These are phyloP conservation scores for Drosophila truncata DNA, from an alignment of 1,140 invertebrate species.

Conservation along the genomic window DNA sequence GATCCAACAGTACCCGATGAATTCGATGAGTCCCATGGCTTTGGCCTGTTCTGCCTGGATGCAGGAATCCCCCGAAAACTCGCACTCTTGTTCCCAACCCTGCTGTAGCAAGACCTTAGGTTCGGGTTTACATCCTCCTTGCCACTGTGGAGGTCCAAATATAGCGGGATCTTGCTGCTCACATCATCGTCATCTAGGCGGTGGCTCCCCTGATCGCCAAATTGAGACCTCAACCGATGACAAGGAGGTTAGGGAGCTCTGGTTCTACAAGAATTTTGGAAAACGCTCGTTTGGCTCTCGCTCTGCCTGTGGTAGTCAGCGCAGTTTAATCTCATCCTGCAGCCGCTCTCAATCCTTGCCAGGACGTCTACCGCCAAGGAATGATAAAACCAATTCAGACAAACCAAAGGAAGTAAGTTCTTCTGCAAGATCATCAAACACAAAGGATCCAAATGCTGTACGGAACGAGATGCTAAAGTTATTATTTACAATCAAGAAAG, in stretches of 20 bases:
- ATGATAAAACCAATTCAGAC: background rate
- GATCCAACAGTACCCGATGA: background rate
- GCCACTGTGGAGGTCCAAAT: background rate
- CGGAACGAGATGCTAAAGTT: slow-evolving; percentile 31
- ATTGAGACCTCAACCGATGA: background rate
- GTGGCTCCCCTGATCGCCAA: background rate
- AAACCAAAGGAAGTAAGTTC: background rate
- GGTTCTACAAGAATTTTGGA: background rate
- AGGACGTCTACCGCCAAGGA: background rate
- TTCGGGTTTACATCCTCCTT: background rate
- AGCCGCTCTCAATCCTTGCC: slow-evolving; percentile 26
- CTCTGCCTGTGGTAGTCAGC: background rate
- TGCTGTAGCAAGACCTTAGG: background rate
- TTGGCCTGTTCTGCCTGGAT: background rate
- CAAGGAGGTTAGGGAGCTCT: background rate
- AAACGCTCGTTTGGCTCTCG: too few relatives aligned
- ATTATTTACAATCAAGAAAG: slow-evolving; percentile 44
- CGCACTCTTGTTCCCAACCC: background rate
- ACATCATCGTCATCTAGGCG: background rate
- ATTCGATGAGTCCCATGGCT: background rate
- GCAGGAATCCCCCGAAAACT: background rate
- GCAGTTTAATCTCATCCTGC: too few relatives aligned
- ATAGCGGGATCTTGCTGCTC: background rate
- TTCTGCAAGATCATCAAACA: background rate
- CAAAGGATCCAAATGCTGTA: background rate